phyloP scores from a whole-genome alignment of 2,113 vertebrate genomes.

The Stigmatopora argus region DNA sequence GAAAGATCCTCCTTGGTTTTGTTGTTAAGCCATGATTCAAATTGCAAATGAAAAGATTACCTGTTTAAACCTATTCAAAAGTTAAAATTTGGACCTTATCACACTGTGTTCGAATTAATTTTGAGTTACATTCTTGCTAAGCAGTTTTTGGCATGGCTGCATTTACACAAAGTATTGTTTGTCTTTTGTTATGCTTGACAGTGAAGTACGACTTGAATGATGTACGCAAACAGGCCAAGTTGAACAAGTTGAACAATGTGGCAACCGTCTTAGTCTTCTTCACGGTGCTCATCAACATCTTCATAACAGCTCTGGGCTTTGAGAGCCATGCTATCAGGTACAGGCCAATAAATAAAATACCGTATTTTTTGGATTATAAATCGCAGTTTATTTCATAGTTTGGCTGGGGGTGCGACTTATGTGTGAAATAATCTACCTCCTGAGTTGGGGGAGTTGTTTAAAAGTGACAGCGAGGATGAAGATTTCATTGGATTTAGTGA shows the following conservation, averaged over 20 bases:
- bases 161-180: background rate
- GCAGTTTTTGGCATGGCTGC: background rate
- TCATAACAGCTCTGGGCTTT: conserved; percentile 87
- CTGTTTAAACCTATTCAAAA: background rate
- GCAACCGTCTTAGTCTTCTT: conserved; percentile 84
- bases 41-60: background rate
- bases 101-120: background rate
- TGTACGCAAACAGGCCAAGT: conserved; percentile 72
- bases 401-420: too few relatives aligned
- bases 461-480: too few relatives aligned
- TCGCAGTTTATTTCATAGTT: too few relatives aligned
- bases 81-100: background rate
- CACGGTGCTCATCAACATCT: conserved; percentile 87
- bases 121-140: too few relatives aligned
- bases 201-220: conserved; percentile 89
- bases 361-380: too few relatives aligned
- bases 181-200: conserved; percentile 33
- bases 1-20: background rate
- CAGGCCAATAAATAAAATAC: background rate
- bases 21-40: background rate
- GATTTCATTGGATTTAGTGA: too few relatives aligned
- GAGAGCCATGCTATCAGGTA: conserved; percentile 39
- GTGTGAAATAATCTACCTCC: too few relatives aligned
- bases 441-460: too few relatives aligned
- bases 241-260: conserved; percentile 82